Evolutionary conservation across 2,888 invertebrate species (phyloP), one percentile per base, ranked within the genome.

Genomic region (Atherix ibis): DNA sequence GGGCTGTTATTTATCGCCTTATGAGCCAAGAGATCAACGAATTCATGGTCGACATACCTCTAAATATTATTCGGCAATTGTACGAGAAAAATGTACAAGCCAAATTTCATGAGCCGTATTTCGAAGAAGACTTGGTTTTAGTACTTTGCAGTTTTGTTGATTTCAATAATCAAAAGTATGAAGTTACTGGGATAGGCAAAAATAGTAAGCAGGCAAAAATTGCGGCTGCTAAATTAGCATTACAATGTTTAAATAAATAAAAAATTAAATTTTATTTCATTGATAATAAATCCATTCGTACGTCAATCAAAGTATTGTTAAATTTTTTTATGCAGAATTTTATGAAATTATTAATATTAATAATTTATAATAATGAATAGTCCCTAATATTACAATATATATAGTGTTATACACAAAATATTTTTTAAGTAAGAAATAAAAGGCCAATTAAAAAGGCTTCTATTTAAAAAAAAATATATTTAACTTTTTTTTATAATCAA

Each of bases 1-100:
- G 85, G 94, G 59, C 64, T 18, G 76, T 94, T 0, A 70, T 85
- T 43, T 85, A 85, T 56, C 64, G 69, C 31, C 66, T 97, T 27
- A 87, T 97, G 82, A 68, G 75, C 52, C 68, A 71, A n/a, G 87
- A 92, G 60, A 79, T 97, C 12, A 76, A 76, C 34, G 58, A 70
- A 38, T 98, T 94, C 61, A 76, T 81, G 18, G 62, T 58, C 28
- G 71, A 81, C 43, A 78, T 92, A 15, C 97, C 97, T 2, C 81
- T 82, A 46, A 88, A 92, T 49, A 82, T 91, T 0, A 76, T 97
- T 10, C 68, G 92, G 30, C 71, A 83, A 44, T 58, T 98, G 2
- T 65, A 81, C 46, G 97, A 98, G 62, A 71, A 73, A 50, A 75
- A 77, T 43, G 79, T 80, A 2, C 71, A 76, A 36, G 77, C 88